phyloP scores from a whole-genome alignment of 2,797 vertebrate genomes.

The Hapalemur alaotrensis region DNA sequence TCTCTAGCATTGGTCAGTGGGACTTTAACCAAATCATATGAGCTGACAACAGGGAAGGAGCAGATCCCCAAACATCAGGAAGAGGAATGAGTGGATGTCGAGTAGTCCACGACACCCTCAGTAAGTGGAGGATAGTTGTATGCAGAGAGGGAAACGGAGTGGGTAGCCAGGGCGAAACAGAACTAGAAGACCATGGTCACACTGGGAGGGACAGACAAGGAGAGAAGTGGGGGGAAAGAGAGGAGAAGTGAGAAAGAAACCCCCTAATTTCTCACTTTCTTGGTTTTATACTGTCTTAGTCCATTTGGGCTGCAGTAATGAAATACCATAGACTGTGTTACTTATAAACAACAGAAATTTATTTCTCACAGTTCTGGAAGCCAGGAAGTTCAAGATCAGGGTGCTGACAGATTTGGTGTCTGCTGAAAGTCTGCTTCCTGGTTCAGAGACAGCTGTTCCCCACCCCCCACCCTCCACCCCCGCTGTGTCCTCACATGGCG shows the following conservation, averaged over 20 bases:
- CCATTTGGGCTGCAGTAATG: background rate
- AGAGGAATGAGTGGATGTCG: background rate
- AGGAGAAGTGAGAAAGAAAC: background rate
- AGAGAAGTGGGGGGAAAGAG: too few relatives aligned
- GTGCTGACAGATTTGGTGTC: too few relatives aligned
- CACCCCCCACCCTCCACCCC: background rate
- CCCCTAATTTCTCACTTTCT: background rate
- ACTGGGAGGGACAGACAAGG: background rate
- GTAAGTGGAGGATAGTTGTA: background rate
- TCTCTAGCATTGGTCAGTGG: accelerated
- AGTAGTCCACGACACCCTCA: background rate
- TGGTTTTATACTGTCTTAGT: background rate
- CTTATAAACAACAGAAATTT: background rate
- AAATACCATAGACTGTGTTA: background rate
- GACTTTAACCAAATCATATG: background rate
- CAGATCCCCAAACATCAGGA: background rate
- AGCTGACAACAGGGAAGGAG: background rate
- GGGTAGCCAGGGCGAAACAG: background rate
- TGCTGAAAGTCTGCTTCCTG: background rate
- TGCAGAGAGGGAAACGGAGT: background rate
- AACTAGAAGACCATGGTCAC: background rate
- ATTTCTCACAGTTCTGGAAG: background rate
- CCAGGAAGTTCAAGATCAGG: background rate
- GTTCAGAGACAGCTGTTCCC: too few relatives aligned
- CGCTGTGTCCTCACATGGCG: background rate